A percentile compares a stretch with the other conserved stretches of the same genome.
phyloP scores from a whole-genome alignment of 2,888 invertebrate species.

The Chydorus sphaericus region DNA sequence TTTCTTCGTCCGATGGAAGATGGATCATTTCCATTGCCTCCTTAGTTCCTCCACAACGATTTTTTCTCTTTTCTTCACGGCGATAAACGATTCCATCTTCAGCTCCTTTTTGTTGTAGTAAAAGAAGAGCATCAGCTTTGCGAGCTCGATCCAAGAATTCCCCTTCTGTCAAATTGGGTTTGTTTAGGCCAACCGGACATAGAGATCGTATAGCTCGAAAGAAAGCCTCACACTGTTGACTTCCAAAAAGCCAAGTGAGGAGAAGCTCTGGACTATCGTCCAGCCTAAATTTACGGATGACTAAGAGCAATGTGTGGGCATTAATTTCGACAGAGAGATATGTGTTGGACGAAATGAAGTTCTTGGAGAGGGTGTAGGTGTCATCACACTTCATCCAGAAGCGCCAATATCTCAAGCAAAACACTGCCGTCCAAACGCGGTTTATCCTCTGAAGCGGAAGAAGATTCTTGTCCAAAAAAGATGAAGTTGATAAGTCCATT shows the following conservation, averaged over 20 bases:
- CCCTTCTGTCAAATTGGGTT: neutral
- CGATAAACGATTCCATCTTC: conserved; percentile 5
- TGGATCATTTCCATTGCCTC: neutral
- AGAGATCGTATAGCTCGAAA: neutral
- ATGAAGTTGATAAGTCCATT: neutral
- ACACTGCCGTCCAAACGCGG: neutral
- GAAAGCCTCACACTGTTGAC: conserved; percentile 1
- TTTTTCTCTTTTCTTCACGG: neutral
- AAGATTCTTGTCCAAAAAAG: neutral
- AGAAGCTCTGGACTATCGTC: neutral
- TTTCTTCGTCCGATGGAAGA: neutral
- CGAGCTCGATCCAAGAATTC: conserved; percentile 2
- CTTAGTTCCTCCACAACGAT: neutral
- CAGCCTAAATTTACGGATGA: neutral
- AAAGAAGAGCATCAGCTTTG: neutral
- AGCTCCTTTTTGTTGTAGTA: neutral
- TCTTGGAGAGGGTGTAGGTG: neutral
- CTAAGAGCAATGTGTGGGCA: neutral
- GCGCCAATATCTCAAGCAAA: conserved; percentile 4
- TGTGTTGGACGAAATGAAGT: neutral
- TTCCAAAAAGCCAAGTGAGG: neutral
- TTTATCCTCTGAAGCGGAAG: neutral
- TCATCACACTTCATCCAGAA: neutral
- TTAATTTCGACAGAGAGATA: neutral
- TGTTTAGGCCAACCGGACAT: neutral